Base-by-base conservation (phyloP, 2,888 invertebrate genomes). In the Thumatha senex region DNA sequence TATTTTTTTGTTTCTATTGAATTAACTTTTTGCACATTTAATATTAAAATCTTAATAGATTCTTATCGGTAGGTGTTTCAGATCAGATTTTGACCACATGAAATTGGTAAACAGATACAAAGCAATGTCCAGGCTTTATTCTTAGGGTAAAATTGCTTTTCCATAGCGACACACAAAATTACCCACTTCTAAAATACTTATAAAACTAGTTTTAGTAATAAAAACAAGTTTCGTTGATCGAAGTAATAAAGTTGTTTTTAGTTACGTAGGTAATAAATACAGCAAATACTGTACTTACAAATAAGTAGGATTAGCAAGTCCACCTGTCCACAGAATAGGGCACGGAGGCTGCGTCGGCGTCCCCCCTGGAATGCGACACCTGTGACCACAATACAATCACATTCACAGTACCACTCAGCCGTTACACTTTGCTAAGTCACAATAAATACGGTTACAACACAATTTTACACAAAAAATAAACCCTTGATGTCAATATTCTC, bases 281-380 rank as follows among this genome's bases (percentile, higher is more conserved):
- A 43, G 30, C 33, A 9, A 18, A 39, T 24, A 34, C 12, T 36
- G 41, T 72, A 74, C 76, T 76, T 72, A 77, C 69, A 56, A 67
- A 58, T 69, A 74, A 79, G 73, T 58, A 79, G 74, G 73, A 71
- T 72, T 75, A 78, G 69, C 72, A 70, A 24, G 76, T 81, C 74
- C 86, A 89, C 88, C 86, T 89, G 88, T 77, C 76, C 71, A 67
- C 72, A 63, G 71, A 71, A 70, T 72, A 68, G 70, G 78, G 69
- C 72, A 72, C 79, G 79, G 85, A 87, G 84, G 82, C 86, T 87
- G 84, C 73, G 81, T 75, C 82, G 80, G 81, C 84, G 86, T 85
- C 82, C 82, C 76, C 73, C 67, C 71, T 72, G 88, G 89, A 89
- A 89, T 90, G 87, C 78, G 77, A 86, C 89, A 89, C 89, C 89